Conservation (phyloP, 1,140 invertebrate species). For the Ptiloglossa arizonensis region DNA sequence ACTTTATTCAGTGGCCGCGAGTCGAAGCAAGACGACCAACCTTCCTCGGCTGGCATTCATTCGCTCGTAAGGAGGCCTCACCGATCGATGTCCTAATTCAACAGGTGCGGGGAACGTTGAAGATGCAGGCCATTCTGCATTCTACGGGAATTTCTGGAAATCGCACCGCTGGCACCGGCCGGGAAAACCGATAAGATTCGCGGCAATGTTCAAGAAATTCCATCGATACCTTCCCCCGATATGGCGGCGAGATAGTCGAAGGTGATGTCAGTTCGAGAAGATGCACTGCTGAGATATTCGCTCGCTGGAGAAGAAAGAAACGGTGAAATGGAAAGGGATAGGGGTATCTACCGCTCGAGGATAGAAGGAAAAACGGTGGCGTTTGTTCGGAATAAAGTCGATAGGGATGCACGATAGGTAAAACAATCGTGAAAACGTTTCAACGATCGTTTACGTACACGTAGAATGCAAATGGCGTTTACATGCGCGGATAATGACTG, state of each 20-base stretch:
- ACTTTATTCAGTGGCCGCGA: slow-evolving; percentile 20
- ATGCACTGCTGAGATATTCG: not conserved
- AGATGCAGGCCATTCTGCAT: slow-evolving; percentile 24
- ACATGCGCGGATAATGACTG: no score
- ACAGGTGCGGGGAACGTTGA: slow-evolving; percentile 37
- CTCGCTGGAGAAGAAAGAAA: not conserved
- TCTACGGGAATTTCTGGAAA: slow-evolving; percentile 28
- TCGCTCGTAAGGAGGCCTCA: slow-evolving; percentile 13
- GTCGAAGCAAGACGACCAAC: not conserved
- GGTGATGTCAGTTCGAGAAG: not conserved
- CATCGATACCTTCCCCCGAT: not conserved
- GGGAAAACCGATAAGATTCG: slow-evolving; percentile 17
- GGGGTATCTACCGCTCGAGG: not conserved
- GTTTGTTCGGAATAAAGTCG: not conserved
- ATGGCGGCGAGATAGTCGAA: not conserved
- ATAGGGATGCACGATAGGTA: no score
- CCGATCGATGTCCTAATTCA: slow-evolving; percentile 45
- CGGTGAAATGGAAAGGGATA: not conserved
- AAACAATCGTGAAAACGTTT: no score
- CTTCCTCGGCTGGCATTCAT: slow-evolving; percentile 23
- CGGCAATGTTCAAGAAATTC: slow-evolving; percentile 12
- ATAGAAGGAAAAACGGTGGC: not conserved
- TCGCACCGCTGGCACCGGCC: not conserved
- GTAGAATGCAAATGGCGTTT: no score
- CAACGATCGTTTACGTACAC: no score